Percentiles rank a stretch among this genome's conserved stretches.
Evolutionary conservation across 2,113 vertebrate species (phyloP).

Genomic region (Heterocephalus glaber): DNA sequence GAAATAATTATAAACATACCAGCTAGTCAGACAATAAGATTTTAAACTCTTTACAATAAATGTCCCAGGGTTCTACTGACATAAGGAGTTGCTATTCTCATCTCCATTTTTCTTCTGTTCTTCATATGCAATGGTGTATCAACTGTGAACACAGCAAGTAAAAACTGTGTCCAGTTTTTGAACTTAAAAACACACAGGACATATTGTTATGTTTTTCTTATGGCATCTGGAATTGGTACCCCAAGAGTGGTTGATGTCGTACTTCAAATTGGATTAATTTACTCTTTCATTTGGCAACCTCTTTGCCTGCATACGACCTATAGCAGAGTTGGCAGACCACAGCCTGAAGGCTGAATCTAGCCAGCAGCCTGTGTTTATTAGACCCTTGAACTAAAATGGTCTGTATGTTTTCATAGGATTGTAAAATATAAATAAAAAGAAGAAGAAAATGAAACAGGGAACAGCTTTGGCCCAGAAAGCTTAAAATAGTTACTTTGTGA

Average conservation of each 20-base stretch:
- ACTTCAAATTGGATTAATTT: neutral
- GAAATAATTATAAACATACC: slow-evolving; percentile 61
- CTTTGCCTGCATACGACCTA: neutral
- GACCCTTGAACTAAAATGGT: neutral
- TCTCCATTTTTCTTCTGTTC: neutral
- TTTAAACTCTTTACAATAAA: slow-evolving; percentile 51
- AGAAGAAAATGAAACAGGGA: neutral
- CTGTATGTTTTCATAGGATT: slow-evolving; percentile 3
- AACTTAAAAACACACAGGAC: neutral
- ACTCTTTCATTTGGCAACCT: neutral
- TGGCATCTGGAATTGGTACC: neutral
- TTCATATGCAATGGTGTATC: neutral
- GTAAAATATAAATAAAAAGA: slow-evolving; percentile 30
- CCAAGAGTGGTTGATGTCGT: neutral
- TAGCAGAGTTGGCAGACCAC: neutral
- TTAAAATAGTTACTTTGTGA: neutral
- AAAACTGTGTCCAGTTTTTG: neutral
- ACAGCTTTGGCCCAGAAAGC: neutral
- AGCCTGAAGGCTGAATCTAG: neutral
- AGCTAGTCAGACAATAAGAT: slow-evolving; percentile 48
- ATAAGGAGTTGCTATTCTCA: neutral
- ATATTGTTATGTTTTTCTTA: neutral
- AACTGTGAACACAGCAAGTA: neutral
- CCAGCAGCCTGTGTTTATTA: neutral
- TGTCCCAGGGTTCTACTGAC: neutral